Evolutionary conservation across 2,888 invertebrate species (phyloP).

Genomic region (Oscheius sp.): DNA sequence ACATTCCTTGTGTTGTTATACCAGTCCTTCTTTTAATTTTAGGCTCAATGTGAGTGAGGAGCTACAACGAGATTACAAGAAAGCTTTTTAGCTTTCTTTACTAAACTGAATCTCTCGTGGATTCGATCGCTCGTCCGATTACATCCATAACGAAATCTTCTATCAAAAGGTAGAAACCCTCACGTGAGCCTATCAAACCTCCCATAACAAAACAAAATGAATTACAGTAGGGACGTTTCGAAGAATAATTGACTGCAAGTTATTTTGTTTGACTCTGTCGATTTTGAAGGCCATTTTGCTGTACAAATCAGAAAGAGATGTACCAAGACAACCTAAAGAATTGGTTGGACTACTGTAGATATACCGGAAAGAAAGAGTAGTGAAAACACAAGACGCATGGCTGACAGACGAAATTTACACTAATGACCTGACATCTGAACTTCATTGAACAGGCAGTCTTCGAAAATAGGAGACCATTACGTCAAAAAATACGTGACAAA

Average conservation of each 20-base stretch:
- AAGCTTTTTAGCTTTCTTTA: too few species aligned
- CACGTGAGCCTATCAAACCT: too few species aligned
- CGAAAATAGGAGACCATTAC: neutral
- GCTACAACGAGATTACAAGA: too few species aligned
- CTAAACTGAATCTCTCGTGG: too few species aligned
- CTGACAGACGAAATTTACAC: neutral
- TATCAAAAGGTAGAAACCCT: too few species aligned
- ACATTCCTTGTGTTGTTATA: too few species aligned
- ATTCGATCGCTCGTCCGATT: too few species aligned
- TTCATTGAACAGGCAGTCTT: neutral
- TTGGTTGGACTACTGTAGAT: neutral
- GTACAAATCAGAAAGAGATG: neutral
- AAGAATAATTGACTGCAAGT: neutral
- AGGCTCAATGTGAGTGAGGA: too few species aligned
- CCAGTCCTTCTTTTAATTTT: too few species aligned
- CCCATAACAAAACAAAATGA: too few species aligned
- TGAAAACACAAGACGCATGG: neutral
- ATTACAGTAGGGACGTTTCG: conserved; percentile 9
- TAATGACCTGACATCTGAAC: neutral
- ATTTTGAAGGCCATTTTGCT: neutral
- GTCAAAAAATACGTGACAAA: neutral
- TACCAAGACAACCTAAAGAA: neutral
- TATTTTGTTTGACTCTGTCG: neutral
- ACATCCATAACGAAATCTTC: too few species aligned
- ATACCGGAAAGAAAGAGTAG: neutral